Percentiles rank a stretch among this genome's conserved stretches.
Conservation (phyloP, 1,140 invertebrate species). For the Euwallacea fornicatus region DNA sequence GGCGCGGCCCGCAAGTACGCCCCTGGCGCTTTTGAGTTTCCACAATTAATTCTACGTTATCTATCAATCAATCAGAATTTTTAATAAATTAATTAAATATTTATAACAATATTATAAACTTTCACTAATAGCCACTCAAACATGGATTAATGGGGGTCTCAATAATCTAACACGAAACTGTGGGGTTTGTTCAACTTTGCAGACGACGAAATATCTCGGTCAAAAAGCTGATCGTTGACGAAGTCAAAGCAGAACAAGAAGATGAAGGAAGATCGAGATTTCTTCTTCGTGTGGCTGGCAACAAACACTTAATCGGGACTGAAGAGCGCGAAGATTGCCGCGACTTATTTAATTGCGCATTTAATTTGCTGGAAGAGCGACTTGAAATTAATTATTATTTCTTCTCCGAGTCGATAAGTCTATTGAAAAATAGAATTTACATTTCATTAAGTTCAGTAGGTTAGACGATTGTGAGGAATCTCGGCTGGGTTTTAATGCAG, state of each 20-base stretch:
- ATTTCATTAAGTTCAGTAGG: conserved; percentile 17
- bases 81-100: no score
- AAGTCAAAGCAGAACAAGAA: not conserved
- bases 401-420: conserved; percentile 4
- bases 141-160: no score
- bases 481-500: not conserved
- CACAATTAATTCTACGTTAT: no score
- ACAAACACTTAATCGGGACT: conserved; percentile 12
- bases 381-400: conserved; percentile 17
- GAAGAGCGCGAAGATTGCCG: conserved; percentile 18
- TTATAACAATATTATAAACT: no score
- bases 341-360: conserved; percentile 22
- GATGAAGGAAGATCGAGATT: not conserved
- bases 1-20: no score
- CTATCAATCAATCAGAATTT: no score
- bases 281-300: not conserved
- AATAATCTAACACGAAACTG: no score
- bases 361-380: conserved; percentile 17
- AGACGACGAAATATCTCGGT: not conserved
- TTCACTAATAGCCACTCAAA: no score
- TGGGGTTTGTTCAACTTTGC: no score
- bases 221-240: not conserved
- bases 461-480: not conserved
- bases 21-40: no score
- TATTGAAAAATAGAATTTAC: conserved; percentile 19